Percentiles rank a stretch among this genome's conserved stretches.
Conservation (phyloP, 2,113 vertebrate genomes). For the Limanda limanda region DNA sequence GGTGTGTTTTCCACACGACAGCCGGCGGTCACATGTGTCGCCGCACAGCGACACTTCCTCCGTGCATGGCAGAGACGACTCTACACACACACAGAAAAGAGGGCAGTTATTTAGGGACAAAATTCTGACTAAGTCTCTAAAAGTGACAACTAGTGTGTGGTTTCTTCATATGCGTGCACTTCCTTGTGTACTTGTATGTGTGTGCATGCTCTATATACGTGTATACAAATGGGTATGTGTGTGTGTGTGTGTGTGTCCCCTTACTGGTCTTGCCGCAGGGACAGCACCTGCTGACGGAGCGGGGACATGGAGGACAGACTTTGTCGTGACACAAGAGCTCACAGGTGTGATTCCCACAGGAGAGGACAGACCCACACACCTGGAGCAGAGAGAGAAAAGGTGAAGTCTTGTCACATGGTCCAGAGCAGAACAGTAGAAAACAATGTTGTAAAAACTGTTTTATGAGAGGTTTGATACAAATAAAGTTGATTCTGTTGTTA, state of each 20-base stretch:
- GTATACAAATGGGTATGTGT: slow-evolving; percentile 7
- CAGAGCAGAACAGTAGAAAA: background rate
- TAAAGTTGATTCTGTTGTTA: too few species aligned
- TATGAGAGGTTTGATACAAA: too few species aligned
- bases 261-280: slow-evolving; percentile 94
- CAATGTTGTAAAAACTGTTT: too few species aligned
- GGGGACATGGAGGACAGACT: slow-evolving; percentile 91
- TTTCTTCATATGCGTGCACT: too few species aligned
- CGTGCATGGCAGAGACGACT: slow-evolving; percentile 92
- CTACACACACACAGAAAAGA: slow-evolving; percentile 68
- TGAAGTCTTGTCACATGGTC: background rate
- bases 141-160: too few species aligned
- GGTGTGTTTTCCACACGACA: slow-evolving; percentile 92
- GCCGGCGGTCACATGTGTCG: slow-evolving; percentile 91
- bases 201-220: background rate
- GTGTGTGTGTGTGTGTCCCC: slow-evolving; percentile 26
- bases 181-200: background rate
- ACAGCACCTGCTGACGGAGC: slow-evolving; percentile 91
- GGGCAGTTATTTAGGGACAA: background rate
- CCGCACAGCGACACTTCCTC: slow-evolving; percentile 94
- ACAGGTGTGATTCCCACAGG: slow-evolving; percentile 95
- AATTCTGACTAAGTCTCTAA: too few species aligned
- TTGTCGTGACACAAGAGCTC: slow-evolving; percentile 89
- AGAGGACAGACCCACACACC: slow-evolving; percentile 87
- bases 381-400: slow-evolving; percentile 52